A percentile compares a stretch with the other conserved stretches of the same genome.
These are phyloP conservation scores for Diglossa cyanea DNA, from an alignment of 2,797 vertebrate genomes.

Conservation along the genomic window DNA sequence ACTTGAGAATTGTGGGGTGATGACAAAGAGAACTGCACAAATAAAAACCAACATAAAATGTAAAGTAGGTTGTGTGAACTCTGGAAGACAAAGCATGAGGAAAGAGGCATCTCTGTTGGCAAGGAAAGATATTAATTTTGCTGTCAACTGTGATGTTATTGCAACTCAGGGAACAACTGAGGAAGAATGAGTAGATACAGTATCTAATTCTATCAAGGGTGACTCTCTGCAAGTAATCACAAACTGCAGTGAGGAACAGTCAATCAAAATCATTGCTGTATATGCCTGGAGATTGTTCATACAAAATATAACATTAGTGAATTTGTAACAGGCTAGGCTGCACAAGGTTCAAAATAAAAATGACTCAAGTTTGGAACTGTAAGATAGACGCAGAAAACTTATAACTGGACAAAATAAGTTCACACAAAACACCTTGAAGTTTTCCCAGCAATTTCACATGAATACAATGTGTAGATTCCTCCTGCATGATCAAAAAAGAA, in stretches of 20 bases:
- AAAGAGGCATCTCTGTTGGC: neutral
- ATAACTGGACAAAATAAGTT: neutral
- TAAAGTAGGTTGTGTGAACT: slow-evolving; percentile 2
- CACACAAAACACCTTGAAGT: neutral
- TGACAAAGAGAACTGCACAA: slow-evolving; percentile 25
- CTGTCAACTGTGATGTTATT: slow-evolving; percentile 17
- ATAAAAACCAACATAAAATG: neutral
- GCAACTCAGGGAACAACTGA: slow-evolving; percentile 26
- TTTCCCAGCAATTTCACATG: neutral
- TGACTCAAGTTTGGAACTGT: neutral
- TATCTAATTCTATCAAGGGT: slow-evolving; percentile 7
- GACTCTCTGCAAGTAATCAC: slow-evolving; percentile 18
- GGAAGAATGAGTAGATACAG: slow-evolving; percentile 24
- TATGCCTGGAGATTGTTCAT: neutral
- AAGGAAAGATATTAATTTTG: slow-evolving; percentile 48
- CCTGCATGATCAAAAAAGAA: neutral
- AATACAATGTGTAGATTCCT: neutral
- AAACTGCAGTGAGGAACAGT: slow-evolving; percentile 1
- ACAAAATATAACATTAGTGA: slow-evolving; percentile 11
- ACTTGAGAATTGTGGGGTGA: neutral
- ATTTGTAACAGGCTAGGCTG: slow-evolving; percentile 4
- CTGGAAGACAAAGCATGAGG: neutral
- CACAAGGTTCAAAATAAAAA: neutral
- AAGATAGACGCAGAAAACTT: neutral
- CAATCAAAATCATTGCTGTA: slow-evolving; percentile 12